Conservation (phyloP, 2,888 invertebrate species). For the Erannis defoliaria region DNA sequence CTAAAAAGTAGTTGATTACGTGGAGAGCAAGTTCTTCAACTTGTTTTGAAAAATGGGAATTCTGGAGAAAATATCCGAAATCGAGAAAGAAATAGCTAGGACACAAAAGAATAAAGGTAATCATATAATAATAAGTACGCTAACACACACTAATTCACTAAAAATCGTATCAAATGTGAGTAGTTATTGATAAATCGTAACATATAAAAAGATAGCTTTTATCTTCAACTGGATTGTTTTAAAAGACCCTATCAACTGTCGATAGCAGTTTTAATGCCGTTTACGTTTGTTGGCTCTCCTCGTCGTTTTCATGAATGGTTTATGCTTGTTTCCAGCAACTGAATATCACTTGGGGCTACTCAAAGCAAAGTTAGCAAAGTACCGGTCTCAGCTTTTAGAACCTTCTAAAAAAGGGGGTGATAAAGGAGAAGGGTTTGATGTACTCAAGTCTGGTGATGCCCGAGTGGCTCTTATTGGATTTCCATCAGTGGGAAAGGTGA, state of each 20-base stretch:
- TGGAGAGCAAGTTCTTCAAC: conserved; percentile 44
- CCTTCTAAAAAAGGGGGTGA: conserved; percentile 96
- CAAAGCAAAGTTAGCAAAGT: conserved; percentile 98
- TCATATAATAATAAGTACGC: neutral
- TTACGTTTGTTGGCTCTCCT: no score
- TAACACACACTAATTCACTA: neutral
- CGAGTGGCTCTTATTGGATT: conserved; percentile 99
- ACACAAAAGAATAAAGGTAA: conserved; percentile 99
- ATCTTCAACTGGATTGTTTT: neutral
- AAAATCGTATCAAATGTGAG: neutral
- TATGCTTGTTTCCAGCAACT: conserved; percentile 93
- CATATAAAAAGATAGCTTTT: neutral
- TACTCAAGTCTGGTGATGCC: conserved; percentile 99
- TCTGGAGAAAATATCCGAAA: conserved; percentile 99
- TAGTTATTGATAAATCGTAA: neutral
- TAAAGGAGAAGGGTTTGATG: conserved; percentile 99
- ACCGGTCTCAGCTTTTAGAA: conserved; percentile 97
- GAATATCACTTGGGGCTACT: conserved; percentile 99
- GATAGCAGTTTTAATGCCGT: no score
- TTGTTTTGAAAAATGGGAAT: conserved; percentile 93
- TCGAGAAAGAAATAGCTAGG: conserved; percentile 98
- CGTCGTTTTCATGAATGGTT: no score
- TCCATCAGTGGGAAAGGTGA: conserved; percentile 98
- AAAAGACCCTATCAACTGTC: no score
- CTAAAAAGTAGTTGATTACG: conserved; percentile 49